Evolutionary conservation across 2,797 vertebrate genomes (phyloP).

Genomic region (Acanthurus leucopareius): DNA sequence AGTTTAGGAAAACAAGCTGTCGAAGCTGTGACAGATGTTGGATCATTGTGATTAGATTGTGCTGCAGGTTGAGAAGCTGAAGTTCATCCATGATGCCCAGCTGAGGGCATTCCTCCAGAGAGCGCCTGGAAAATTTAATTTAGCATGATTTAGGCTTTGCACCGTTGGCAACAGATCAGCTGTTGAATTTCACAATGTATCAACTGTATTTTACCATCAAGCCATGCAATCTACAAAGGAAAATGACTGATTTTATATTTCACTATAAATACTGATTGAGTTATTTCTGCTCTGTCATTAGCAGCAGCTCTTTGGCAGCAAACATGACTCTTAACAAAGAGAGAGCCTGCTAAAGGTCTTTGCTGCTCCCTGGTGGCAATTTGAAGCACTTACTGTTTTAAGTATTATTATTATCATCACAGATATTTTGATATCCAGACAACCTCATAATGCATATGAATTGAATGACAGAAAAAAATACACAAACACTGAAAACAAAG

Average conservation of each 20-base stretch:
- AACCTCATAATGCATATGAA: neutral
- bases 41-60: slow-evolving; percentile 92
- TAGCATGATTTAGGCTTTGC: neutral
- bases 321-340: neutral
- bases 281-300: slow-evolving; percentile 2
- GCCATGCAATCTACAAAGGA: neutral
- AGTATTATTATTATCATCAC: neutral
- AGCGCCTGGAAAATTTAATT: slow-evolving; percentile 81
- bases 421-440: slow-evolving; percentile 6
- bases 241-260: slow-evolving; percentile 12
- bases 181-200: neutral
- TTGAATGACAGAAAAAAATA: neutral
- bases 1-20: slow-evolving; percentile 92
- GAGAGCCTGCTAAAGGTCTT: slow-evolving; percentile 49
- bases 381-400: slow-evolving; percentile 26
- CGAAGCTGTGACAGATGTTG: slow-evolving; percentile 91
- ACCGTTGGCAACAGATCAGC: neutral
- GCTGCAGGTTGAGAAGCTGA: slow-evolving; percentile 93
- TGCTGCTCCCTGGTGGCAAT: slow-evolving; percentile 82
- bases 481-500: neutral
- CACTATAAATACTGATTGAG: neutral
- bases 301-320: neutral
- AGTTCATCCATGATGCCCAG: slow-evolving; percentile 89
- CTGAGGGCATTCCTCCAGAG: slow-evolving; percentile 90
- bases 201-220: neutral